phyloP scores from a whole-genome alignment of 2,888 invertebrate genomes.

The Habrosyne pyritoides region DNA sequence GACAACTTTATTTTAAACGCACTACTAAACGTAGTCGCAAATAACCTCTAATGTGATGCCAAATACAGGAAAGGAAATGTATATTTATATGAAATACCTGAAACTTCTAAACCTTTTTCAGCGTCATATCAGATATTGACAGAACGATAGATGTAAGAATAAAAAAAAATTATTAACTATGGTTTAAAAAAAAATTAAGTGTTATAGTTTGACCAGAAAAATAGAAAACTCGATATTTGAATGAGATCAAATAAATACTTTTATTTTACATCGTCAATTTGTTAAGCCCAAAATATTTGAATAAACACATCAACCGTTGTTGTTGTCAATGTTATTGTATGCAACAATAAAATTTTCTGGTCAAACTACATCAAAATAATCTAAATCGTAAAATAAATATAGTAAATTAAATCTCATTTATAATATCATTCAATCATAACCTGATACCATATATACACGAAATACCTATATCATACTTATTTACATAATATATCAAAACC shows the following conservation, averaged over 20 bases:
- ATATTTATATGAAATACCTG: conserved; percentile 3
- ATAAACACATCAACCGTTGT: too few relatives aligned
- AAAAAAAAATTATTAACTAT: neutral
- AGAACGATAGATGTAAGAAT: neutral
- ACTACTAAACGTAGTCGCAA: neutral
- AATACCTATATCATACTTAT: too few relatives aligned
- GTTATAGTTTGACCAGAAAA: neutral
- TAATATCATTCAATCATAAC: too few relatives aligned
- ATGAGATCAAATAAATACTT: too few relatives aligned
- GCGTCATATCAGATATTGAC: conserved; percentile 7
- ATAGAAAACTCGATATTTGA: neutral
- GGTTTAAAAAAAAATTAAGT: neutral
- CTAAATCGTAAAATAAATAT: too few relatives aligned
- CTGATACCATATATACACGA: too few relatives aligned
- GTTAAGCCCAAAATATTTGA: too few relatives aligned
- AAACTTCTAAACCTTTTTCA: conserved; percentile 5
- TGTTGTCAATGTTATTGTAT: too few relatives aligned
- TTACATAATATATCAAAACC: neutral
- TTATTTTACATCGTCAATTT: too few relatives aligned
- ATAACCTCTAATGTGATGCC: conserved; percentile 4
- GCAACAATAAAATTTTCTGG: too few relatives aligned
- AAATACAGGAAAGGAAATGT: conserved; percentile 2
- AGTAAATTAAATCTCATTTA: too few relatives aligned
- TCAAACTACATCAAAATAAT: too few relatives aligned
- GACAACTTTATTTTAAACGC: neutral